Conservation (phyloP, 2,888 invertebrate genomes). For the Lochmaea crataegi region DNA sequence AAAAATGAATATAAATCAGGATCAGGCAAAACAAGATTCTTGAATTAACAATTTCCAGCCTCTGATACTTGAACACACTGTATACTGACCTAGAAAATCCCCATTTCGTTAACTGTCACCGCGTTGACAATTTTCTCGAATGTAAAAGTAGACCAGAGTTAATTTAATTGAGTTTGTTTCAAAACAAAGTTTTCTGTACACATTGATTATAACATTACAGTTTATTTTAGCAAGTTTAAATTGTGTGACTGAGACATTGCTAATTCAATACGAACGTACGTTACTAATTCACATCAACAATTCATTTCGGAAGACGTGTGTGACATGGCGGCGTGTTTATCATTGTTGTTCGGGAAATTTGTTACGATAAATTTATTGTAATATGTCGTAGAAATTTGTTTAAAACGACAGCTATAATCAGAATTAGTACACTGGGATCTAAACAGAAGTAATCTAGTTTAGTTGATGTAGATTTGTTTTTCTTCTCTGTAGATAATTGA, state of each 20-base stretch:
- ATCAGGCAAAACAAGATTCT: too few relatives aligned
- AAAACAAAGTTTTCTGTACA: background rate
- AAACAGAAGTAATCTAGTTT: background rate
- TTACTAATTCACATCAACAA: constrained; percentile 8
- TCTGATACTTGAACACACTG: too few relatives aligned
- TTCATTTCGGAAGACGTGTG: background rate
- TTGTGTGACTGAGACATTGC: background rate
- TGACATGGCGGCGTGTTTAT: background rate
- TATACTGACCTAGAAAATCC: too few relatives aligned
- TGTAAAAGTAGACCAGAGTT: background rate
- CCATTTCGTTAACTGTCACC: background rate
- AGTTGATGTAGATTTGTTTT: too few relatives aligned
- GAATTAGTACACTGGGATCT: background rate
- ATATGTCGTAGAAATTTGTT: background rate
- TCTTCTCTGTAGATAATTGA: too few relatives aligned
- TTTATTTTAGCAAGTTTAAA: background rate
- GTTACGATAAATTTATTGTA: background rate
- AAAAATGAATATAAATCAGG: too few relatives aligned
- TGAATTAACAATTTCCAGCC: too few relatives aligned
- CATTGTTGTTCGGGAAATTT: background rate
- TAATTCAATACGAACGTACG: constrained; percentile 1
- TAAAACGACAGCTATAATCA: background rate
- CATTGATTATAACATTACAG: background rate
- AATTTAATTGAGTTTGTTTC: background rate
- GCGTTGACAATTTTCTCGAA: background rate